These are phyloP conservation scores for Habropoda laboriosa DNA, from an alignment of 1,140 invertebrate species.

Conservation along the genomic window DNA sequence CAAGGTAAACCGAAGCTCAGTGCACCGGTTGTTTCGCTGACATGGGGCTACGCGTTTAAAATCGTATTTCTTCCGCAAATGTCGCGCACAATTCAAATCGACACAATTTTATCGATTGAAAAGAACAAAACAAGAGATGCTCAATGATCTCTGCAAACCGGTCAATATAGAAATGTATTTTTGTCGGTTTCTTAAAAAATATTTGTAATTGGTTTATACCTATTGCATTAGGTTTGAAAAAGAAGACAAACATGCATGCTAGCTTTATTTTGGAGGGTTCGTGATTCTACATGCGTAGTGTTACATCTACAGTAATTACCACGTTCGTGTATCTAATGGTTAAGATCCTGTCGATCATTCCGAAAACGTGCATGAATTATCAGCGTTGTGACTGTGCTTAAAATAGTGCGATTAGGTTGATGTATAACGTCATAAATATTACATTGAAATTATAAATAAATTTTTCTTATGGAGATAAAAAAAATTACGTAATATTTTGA, in stretches of 20 bases:
- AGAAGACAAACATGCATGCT: neutral
- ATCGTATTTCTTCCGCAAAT: slow-evolving; percentile 27
- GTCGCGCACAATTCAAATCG: slow-evolving; percentile 46
- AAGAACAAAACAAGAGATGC: neutral
- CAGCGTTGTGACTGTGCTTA: neutral
- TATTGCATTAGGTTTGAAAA: neutral
- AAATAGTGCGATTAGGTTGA: neutral
- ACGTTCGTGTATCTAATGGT: neutral
- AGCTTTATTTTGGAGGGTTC: neutral
- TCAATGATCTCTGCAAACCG: neutral
- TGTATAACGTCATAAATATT: neutral
- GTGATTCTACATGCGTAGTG: neutral
- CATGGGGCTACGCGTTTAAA: slow-evolving; percentile 41
- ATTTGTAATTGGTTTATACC: neutral
- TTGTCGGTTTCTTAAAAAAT: neutral
- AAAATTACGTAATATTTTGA: neutral
- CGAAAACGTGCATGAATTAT: neutral
- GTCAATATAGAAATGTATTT: neutral
- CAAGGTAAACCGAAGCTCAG: slow-evolving; percentile 73
- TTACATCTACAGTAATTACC: neutral
- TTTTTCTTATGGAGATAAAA: neutral
- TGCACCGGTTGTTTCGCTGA: slow-evolving; percentile 61
- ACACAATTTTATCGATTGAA: neutral
- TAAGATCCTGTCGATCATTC: neutral
- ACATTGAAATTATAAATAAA: neutral